phyloP scores from a whole-genome alignment of 2,888 invertebrate species.

The Agonum fuliginosum region DNA sequence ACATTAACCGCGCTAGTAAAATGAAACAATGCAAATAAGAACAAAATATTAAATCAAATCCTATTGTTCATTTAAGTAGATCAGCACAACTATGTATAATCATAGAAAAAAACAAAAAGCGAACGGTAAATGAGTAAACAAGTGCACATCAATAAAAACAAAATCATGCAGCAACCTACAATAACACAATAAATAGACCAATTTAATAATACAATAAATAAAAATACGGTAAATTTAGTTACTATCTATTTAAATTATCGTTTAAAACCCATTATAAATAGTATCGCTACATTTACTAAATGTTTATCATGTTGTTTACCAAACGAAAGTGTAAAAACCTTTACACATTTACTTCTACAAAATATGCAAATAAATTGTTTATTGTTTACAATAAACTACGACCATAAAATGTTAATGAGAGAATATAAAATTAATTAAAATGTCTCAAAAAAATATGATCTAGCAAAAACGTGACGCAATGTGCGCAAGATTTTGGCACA shows the following conservation, averaged over 20 bases:
- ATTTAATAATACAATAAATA: slow-evolving; percentile 9
- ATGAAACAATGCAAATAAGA: slow-evolving; percentile 14
- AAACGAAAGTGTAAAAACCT: slow-evolving; percentile 39
- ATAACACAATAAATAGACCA: neutral
- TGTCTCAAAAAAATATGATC: slow-evolving; percentile 20
- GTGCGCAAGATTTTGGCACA: slow-evolving; percentile 53
- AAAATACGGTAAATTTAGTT: neutral
- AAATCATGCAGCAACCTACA: slow-evolving; percentile 6
- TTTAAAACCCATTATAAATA: slow-evolving; percentile 18
- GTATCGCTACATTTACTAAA: slow-evolving; percentile 9
- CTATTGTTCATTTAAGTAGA: slow-evolving; percentile 40
- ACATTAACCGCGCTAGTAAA: slow-evolving; percentile 12
- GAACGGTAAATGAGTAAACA: slow-evolving; percentile 34
- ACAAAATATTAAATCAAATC: slow-evolving; percentile 2
- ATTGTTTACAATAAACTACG: slow-evolving; percentile 38
- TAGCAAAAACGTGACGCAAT: slow-evolving; percentile 48
- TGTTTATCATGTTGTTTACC: slow-evolving; percentile 43
- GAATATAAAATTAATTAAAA: slow-evolving; percentile 38
- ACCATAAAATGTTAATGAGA: slow-evolving; percentile 24
- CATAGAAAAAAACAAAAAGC: slow-evolving; percentile 12
- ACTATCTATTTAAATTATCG: slow-evolving; percentile 12
- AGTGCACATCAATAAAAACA: slow-evolving; percentile 27
- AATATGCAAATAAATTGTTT: slow-evolving; percentile 34
- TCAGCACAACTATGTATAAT: slow-evolving; percentile 3
- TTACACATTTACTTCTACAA: neutral